Percentiles rank a stretch among this genome's conserved stretches.
These are phyloP conservation scores for Hypsibius dujardini DNA, from an alignment of 1,140 invertebrate genomes.

Conservation along the genomic window DNA sequence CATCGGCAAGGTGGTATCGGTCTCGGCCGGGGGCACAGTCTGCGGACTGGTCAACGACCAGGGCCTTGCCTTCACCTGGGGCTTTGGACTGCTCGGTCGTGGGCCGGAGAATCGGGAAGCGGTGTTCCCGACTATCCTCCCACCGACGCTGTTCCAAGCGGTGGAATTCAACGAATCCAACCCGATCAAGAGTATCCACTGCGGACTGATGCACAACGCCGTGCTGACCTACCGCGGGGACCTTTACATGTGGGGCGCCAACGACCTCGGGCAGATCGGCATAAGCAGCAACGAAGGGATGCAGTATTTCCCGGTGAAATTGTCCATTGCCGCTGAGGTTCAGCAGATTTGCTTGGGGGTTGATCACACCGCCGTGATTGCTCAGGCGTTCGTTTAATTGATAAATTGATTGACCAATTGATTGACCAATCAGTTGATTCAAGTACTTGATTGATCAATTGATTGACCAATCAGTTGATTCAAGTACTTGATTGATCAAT, in stretches of 20 bases:
- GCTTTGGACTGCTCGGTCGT: conserved; percentile 69
- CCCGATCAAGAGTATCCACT: conserved; percentile 26
- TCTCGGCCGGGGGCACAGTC: conserved; percentile 66
- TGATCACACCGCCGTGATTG: conserved; percentile 30
- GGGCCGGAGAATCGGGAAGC: conserved; percentile 45
- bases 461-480: too few species aligned
- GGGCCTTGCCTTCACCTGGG: conserved; percentile 75
- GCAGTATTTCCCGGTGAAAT: conserved; percentile 31
- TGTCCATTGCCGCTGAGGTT: conserved; percentile 29
- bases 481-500: too few species aligned
- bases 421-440: too few species aligned
- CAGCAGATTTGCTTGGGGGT: conserved; percentile 28
- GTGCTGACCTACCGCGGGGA: conserved; percentile 30
- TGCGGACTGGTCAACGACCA: conserved; percentile 60
- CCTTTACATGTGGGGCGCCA: conserved; percentile 32
- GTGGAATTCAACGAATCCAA: conserved; percentile 28
- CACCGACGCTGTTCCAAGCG: conserved; percentile 30
- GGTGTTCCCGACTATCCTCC: conserved; percentile 26
- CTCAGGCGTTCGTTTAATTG: conserved; percentile 27
- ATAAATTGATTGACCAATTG: too few species aligned
- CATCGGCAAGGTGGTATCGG: conserved; percentile 56
- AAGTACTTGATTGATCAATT: too few species aligned
- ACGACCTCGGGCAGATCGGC: conserved; percentile 29
- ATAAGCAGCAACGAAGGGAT: conserved; percentile 27
- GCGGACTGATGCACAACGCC: conserved; percentile 29